Evolutionary conservation across 2,888 invertebrate species (phyloP), one percentile per base, ranked within the genome.

Genomic region (Pelosia muscerda): DNA sequence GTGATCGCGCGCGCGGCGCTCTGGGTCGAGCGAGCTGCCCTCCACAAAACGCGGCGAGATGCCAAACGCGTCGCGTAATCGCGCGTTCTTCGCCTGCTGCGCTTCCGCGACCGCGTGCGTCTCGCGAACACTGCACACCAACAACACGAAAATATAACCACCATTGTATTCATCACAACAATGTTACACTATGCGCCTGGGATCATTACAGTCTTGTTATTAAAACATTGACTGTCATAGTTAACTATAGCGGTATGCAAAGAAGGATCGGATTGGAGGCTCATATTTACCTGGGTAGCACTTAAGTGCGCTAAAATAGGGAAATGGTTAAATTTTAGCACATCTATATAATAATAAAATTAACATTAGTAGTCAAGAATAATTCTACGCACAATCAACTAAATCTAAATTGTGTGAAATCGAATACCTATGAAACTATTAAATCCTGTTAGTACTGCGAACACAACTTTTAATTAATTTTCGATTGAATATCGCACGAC

Each of bases 51-150:
- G 97, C 82, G 98, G 97, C 34, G 98, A 97, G 81, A 99, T 98
- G 68, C 99, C 99, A 91, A 99, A 99, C 8, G 99, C 99, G 89
- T 98, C 98, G 66, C 98, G 97, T 72, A 99, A 95, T 68, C 97
- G 97, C 2, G 98, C 98, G 95, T 99, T 99, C 93, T 99, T 99
- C 92, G 98, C 98, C 86, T 98, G 98, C 90, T 99, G 99, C 28
- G 99, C 99, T 90, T 98, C 98, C 1, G 99, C 99, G 76, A 98
- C 97, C 91, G 99, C 98, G 95, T 99, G 99, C 60, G 98, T 99
- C 89, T 99, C 99, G 73, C 98, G 98, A 73, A 98, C 98, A 93
- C 98, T 98, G 95, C 55, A 72, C 72, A 75, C 73, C 59, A 66
- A 71, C 57, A 55, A 66, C 63, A 66, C 59, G 54, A 71, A 42